Base-by-base conservation (phyloP, 2,113 vertebrate genomes). In the Hippocampus barbouri region DNA sequence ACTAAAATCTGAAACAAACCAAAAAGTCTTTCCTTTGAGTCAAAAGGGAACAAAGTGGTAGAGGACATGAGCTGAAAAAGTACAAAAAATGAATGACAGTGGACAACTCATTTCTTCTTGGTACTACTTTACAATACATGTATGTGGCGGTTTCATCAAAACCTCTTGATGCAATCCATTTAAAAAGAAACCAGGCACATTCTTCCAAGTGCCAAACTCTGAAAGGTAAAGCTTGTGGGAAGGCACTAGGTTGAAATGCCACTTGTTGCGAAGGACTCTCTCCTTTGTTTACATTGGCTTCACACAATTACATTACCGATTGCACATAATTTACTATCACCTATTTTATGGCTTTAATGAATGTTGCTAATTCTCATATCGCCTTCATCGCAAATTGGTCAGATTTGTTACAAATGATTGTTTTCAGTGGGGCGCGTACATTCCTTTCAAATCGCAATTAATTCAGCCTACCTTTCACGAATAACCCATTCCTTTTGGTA, bases 241-340 rank as follows among this genome's bases (percentile, higher is more conserved):
- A 91, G 90, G 90, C 89, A 91, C 90, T 85, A 82, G 75, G 84
- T 89, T 85, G 66, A 84, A 87, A 75, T 85, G 86, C 86, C 89
- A 86, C 82, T 86, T 82, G 81, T 75, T 75, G 63, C 84, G 45
- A 74, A 85, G 47, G 66, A 66, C 72, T 81, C 34, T 77, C 67
- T 84, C 51, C 75, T 73, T 78, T 79, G 76, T 70, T 86, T 79
- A 82, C 69, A 77, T 75, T 78, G 74, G 80, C 74, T 83, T 87
- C 69, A 72, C 79, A 83, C 73, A 72, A 78, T 74, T 82, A 80
- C 68, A 68, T 81, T 79, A 84, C 77, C 73, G 85, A 89, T 83
- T 87, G 83, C 83, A 89, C 86, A 90, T 76, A 65, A 78, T 76
- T 80, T 72, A 74, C 74, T 34, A 34, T 81, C 78, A 79, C 45